Base-by-base conservation (phyloP, 2,797 vertebrate species). In the Neolamprologus multifasciatus region DNA sequence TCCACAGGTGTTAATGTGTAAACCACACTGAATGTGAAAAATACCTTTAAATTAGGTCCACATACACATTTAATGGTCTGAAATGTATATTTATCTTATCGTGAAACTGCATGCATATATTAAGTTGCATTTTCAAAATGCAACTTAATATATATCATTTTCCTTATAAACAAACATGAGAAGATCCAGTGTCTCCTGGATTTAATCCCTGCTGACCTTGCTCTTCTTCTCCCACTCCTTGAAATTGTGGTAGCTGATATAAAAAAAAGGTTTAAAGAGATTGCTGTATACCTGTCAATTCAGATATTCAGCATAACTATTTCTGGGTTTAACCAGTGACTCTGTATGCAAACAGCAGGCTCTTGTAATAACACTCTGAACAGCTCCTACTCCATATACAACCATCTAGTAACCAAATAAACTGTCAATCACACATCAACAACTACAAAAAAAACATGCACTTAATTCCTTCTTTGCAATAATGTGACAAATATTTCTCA, bases 301-400 rank as follows among this genome's bases (percentile, higher is more conserved):
- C 11, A 31, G 43, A 59, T 59, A 59, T 19, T 59, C 29, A 50
- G 2, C 17, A 50, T 5, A 48, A 19, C 16, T 50, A 2, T 31
- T n/a, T 50, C 43, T 76, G 26, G 23, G 71, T 76, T 50, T 76
- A 50, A 76, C 43, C 16, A 76, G 71, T 76, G 43, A 76, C 69
- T 74, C 26, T 31, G 21, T 29, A 69, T 40, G 67, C 36, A 71
- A 71, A 62, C 31, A 64, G 10, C 10, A 64, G 38, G 0, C 21
- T 26, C 21, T 43, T 43, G 5, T 10, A 71, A 17, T 43, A 17
- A 43, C 67, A 71, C 38, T 71, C 36, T 69, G 64, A 43, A 43
- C 36, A 62, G 57, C 29, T 17, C 31, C 6, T 11, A 23, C 36
- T 40, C n/a, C 13, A 23, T 9, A 36, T 64, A 21, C 57, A 62